Evolutionary conservation across 2,113 vertebrate species (phyloP).

Genomic region (Ahaetulla prasina): DNA sequence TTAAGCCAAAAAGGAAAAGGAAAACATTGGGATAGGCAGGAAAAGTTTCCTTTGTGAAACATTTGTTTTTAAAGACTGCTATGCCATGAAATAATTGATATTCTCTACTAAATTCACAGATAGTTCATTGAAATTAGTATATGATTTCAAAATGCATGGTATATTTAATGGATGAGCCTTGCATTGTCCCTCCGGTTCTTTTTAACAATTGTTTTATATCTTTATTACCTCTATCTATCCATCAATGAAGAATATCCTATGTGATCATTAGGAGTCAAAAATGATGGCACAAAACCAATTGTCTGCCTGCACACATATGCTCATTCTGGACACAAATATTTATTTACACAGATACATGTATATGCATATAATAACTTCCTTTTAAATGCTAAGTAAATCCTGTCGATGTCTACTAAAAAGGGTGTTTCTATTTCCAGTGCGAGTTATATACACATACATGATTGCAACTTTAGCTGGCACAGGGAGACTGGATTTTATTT

Average conservation of each 20-base stretch:
- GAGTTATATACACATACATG: neutral
- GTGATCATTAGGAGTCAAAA: neutral
- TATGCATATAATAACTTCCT: neutral
- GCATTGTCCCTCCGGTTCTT: neutral
- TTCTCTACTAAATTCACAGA: constrained; percentile 10
- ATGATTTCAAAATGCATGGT: constrained; percentile 23
- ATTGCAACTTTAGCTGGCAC: accelerated
- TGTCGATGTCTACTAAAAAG: neutral
- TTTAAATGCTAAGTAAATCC: neutral
- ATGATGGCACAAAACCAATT: neutral
- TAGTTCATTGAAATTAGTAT: constrained; percentile 26
- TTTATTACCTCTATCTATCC: neutral
- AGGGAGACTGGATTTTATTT: neutral
- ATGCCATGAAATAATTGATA: constrained; percentile 23
- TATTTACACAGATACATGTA: neutral
- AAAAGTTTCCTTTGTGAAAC: neutral
- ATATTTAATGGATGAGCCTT: neutral
- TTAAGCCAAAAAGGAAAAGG: neutral
- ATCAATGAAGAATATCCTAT: neutral
- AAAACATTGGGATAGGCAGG: neutral
- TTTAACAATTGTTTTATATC: neutral
- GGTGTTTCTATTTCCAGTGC: neutral
- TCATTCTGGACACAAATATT: neutral
- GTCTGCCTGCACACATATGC: neutral
- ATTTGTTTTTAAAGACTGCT: constrained; percentile 11